phyloP scores from a whole-genome alignment of 2,113 vertebrate genomes.

The Brachyhypopomus occidentalis region DNA sequence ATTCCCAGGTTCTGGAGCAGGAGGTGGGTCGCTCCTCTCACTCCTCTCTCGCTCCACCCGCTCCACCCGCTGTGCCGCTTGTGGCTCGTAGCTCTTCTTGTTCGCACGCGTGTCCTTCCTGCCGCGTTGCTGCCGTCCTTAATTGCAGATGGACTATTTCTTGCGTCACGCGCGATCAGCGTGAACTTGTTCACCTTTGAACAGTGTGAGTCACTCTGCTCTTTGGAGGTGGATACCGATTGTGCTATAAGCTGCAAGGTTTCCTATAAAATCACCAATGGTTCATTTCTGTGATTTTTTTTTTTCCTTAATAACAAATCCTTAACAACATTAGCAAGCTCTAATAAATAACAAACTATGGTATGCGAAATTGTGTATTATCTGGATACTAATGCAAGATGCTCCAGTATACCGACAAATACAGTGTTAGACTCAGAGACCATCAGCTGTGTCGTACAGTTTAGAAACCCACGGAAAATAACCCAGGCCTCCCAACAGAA shows the following conservation, averaged over 20 bases:
- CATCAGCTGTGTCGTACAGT: neutral
- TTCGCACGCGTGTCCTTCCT: neutral
- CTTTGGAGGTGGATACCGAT: neutral
- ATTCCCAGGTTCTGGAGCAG: neutral
- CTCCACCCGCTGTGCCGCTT: neutral
- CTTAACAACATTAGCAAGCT: too few species aligned
- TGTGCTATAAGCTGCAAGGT: too few species aligned
- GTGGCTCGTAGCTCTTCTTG: conserved; percentile 9
- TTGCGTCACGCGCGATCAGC: neutral
- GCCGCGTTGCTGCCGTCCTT: neutral
- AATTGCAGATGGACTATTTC: neutral
- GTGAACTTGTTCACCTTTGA: neutral
- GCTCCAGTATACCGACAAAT: too few species aligned
- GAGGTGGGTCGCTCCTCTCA: neutral
- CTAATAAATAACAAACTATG: too few species aligned
- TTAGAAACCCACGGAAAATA: too few species aligned
- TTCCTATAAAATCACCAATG: too few species aligned
- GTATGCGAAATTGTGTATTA: too few species aligned
- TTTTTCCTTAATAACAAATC: too few species aligned
- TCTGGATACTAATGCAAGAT: too few species aligned
- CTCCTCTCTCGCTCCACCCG: neutral
- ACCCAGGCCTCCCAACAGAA: too few species aligned
- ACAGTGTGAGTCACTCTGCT: neutral
- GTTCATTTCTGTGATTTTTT: too few species aligned
- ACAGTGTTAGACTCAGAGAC: neutral